Conservation (phyloP, 1,140 invertebrate genomes). For the Temnothorax longispinosus region DNA sequence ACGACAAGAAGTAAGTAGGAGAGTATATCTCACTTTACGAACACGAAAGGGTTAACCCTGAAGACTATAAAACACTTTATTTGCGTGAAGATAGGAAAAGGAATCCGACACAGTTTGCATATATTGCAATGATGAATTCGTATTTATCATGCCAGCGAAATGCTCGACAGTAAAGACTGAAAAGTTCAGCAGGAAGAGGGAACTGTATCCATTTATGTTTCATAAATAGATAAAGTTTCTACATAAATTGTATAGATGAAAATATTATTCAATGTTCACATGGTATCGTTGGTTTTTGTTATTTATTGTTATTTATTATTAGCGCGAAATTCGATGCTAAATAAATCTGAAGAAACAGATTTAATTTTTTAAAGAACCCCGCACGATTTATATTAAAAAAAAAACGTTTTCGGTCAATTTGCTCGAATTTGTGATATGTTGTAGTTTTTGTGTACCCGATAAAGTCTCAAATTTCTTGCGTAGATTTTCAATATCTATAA, state of each 20-base stretch:
- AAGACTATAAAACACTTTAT: conserved; percentile 42
- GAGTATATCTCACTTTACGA: conserved; percentile 27
- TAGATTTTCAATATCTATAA: too few species aligned
- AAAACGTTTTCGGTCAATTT: too few species aligned
- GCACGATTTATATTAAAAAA: too few species aligned
- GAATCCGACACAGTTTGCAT: conserved; percentile 42
- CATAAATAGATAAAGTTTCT: not conserved
- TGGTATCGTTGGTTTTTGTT: not conserved
- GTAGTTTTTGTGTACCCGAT: too few species aligned
- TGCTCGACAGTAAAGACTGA: not conserved
- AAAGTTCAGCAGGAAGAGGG: not conserved
- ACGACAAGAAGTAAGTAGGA: conserved; percentile 14
- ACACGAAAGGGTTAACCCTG: conserved; percentile 39
- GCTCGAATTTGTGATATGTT: too few species aligned
- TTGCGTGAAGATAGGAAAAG: conserved; percentile 36
- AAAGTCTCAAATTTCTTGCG: too few species aligned
- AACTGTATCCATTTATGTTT: not conserved
- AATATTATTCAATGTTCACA: not conserved
- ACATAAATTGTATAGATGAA: not conserved
- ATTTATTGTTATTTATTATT: not conserved
- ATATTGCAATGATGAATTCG: conserved; percentile 46
- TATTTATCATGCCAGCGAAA: conserved; percentile 26
- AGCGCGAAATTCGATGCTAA: not conserved
- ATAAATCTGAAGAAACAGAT: not conserved
- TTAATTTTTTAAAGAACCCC: not conserved